Conservation (phyloP, 2,113 vertebrate species). For the Pedionomus torquatus region DNA sequence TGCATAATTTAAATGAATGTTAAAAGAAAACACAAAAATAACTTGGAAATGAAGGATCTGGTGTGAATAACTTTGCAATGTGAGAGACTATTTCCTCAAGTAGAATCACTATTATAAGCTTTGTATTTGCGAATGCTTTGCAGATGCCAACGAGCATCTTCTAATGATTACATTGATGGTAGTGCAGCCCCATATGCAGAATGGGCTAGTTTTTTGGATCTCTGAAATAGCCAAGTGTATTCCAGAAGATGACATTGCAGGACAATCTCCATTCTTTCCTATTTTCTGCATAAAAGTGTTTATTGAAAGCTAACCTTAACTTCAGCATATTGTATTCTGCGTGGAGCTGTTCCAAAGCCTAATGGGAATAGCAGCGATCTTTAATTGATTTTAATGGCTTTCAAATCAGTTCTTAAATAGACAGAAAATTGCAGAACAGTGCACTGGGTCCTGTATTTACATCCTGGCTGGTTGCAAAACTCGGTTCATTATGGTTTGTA, state of each 20-base stretch:
- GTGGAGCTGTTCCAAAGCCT: background rate
- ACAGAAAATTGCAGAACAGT: conserved; percentile 10
- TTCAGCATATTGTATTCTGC: background rate
- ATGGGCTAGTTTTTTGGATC: background rate
- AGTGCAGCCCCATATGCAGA: background rate
- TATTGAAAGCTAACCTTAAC: background rate
- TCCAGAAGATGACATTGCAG: background rate
- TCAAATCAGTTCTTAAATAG: background rate
- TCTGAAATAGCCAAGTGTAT: background rate
- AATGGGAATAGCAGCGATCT: background rate
- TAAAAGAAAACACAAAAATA: conserved; percentile 30
- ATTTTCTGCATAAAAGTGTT: background rate
- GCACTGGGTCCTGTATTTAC: background rate
- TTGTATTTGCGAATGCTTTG: conserved; percentile 34
- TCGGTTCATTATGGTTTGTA: background rate
- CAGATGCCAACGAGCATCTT: conserved; percentile 14
- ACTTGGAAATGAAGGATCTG: conserved; percentile 32
- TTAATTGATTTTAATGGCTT: conserved; percentile 41
- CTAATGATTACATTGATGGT: background rate
- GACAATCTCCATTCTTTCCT: background rate
- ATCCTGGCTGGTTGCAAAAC: background rate
- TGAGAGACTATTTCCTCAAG: conserved; percentile 45
- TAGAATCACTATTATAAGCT: conserved; percentile 27
- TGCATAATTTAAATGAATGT: conserved; percentile 26
- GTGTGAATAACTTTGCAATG: conserved; percentile 33